Base-by-base conservation (phyloP, 2,888 invertebrate species). In the Allygus modestus region DNA sequence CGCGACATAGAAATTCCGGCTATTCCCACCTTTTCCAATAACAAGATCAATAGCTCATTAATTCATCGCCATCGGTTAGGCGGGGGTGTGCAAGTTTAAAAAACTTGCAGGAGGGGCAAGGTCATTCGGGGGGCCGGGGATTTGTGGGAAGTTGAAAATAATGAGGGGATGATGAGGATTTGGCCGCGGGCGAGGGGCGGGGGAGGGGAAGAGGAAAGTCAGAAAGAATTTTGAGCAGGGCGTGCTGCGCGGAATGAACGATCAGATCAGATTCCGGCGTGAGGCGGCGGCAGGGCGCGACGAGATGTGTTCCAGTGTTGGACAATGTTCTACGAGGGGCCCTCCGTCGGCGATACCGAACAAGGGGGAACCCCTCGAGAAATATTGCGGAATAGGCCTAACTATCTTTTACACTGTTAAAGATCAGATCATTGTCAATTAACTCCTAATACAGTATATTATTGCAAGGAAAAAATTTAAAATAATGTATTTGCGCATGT, bases 121-220 rank as follows among this genome's bases (percentile, higher is more conserved):
- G 79, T 81, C 46, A 31, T 28, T 46, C 71, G n/a, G 54, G 54
- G 81, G 65, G 69, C 46, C 61, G 81, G 71, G 73, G 83, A 82
- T 82, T 82, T 46, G 71, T n/a, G 69, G 31, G 51, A 82, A 83
- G 71, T 65, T 81, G 81, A 58, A 81, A 81, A 65, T 81, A 81
- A 81, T 81, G 79, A 81, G 79, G 77, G 79, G 58, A 81, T 81
- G 81, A 81, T 61, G 81, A 81, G 81, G 81, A 81, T 81, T 81
- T 81, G 43, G 23, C 65, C 17, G 71, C 61, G 71, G 71, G 71
- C 1, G 31, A 9, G 71, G 31, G 71, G 71, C 4, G 41, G 20
- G 33, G 31, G 31, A 33, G 31, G 71, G 71, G 7, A 23, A 17
- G 33, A n/a, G 26, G 81, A 31, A 81, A 81, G 81, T 81, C 81